Evolutionary conservation across 1,140 invertebrate species (phyloP).

Genomic region (Apis mellifera): Amel_HAv3.1 CM009934.2:9002001-9002500

Average conservation of each 20-base stretch:
- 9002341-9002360: slow-evolving; percentile 36
- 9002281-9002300: slow-evolving; percentile 29
- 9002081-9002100: too few relatives aligned
- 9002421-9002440: too few relatives aligned
- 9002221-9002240: slow-evolving; percentile 12
- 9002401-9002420: slow-evolving; percentile 47
- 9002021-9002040: too few relatives aligned
- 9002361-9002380: slow-evolving; percentile 37
- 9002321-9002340: slow-evolving; percentile 43
- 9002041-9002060: too few relatives aligned
- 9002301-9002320: slow-evolving; percentile 61
- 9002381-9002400: slow-evolving; percentile 53
- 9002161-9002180: too few relatives aligned
- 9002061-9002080: too few relatives aligned
- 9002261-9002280: slow-evolving; percentile 57
- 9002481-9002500: slow-evolving; percentile 31
- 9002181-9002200: neutral
- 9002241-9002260: slow-evolving; percentile 42
- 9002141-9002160: too few relatives aligned
- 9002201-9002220: neutral
- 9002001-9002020: too few relatives aligned
- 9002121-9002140: too few relatives aligned
- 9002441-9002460: slow-evolving; percentile 61
- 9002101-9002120: too few relatives aligned
- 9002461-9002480: slow-evolving; percentile 23